Conservation (phyloP, 2,797 vertebrate genomes). For the Arremon brunneinucha region DNA sequence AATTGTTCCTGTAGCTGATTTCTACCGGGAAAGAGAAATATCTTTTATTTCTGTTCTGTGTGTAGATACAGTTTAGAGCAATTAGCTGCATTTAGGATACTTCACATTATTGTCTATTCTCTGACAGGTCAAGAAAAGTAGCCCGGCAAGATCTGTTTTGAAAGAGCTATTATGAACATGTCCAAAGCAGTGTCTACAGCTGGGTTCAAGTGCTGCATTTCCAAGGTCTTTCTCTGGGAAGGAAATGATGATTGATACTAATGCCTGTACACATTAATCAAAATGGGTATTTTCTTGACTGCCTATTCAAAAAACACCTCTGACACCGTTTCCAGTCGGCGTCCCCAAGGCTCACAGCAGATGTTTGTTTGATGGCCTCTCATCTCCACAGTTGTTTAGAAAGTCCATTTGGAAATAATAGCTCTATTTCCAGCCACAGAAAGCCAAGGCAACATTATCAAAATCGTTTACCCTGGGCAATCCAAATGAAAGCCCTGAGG, state of each 20-base stretch:
- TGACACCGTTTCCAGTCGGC: not conserved
- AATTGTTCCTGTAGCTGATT: not conserved
- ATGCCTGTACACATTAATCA: slow-evolving; percentile 23
- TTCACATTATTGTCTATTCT: slow-evolving; percentile 26
- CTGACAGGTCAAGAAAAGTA: not conserved
- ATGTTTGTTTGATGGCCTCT: slow-evolving; percentile 14
- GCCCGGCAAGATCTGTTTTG: slow-evolving; percentile 9
- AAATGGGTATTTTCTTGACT: slow-evolving; percentile 41
- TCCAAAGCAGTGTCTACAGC: not conserved
- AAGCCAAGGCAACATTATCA: slow-evolving; percentile 8
- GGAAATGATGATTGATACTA: slow-evolving; percentile 43
- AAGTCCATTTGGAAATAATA: slow-evolving; percentile 56
- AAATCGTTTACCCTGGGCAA: not conserved
- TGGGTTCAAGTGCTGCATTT: slow-evolving; percentile 31
- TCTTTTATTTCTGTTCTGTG: not conserved
- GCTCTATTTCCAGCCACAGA: slow-evolving; percentile 15
- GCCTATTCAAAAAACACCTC: not conserved
- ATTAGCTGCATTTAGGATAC: slow-evolving; percentile 13
- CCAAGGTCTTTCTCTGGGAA: slow-evolving; percentile 29
- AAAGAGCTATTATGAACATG: slow-evolving; percentile 12
- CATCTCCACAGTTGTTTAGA: slow-evolving; percentile 2
- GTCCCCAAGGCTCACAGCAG: not conserved
- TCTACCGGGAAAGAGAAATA: not conserved
- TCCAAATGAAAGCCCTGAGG: not conserved
- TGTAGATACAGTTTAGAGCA: slow-evolving; percentile 11